A percentile compares a stretch with the other conserved stretches of the same genome.
phyloP scores from a whole-genome alignment of 1,140 invertebrate genomes.

The Psilanteris sp. region DNA sequence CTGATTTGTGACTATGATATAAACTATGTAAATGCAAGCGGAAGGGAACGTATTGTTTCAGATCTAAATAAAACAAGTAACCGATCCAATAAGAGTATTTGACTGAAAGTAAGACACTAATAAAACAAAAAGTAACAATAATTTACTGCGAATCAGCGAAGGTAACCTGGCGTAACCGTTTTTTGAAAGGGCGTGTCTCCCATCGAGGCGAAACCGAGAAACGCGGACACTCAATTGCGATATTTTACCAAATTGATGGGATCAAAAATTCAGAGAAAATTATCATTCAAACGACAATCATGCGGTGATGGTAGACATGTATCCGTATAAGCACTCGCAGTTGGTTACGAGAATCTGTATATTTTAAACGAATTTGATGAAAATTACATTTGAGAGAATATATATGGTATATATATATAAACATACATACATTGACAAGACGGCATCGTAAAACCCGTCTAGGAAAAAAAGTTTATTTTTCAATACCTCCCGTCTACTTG shows the following conservation, averaged over 20 bases:
- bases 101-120: constrained; percentile 29
- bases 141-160: too few species aligned
- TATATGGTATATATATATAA: constrained; percentile 29
- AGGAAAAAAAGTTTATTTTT: constrained; percentile 53
- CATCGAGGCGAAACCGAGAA: constrained; percentile 21
- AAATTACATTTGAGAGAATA: constrained; percentile 34
- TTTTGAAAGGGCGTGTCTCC: constrained; percentile 32
- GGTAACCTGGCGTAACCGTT: too few species aligned
- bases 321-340: constrained; percentile 22
- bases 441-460: constrained; percentile 47
- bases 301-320: constrained; percentile 40
- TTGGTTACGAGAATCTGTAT: constrained; percentile 14
- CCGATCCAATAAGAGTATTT: constrained; percentile 9
- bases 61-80: constrained; percentile 3
- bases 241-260: constrained; percentile 24
- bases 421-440: too few species aligned
- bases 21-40: background rate
- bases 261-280: constrained; percentile 40
- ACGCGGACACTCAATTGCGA: constrained; percentile 8
- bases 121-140: too few species aligned
- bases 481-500: constrained; percentile 55
- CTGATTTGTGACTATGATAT: too few species aligned
- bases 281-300: constrained; percentile 60
- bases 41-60: constrained; percentile 1
- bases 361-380: constrained; percentile 26